These are phyloP conservation scores for Petrocephalus sullivani DNA, from an alignment of 2,797 vertebrate species.

Conservation along the genomic window DNA sequence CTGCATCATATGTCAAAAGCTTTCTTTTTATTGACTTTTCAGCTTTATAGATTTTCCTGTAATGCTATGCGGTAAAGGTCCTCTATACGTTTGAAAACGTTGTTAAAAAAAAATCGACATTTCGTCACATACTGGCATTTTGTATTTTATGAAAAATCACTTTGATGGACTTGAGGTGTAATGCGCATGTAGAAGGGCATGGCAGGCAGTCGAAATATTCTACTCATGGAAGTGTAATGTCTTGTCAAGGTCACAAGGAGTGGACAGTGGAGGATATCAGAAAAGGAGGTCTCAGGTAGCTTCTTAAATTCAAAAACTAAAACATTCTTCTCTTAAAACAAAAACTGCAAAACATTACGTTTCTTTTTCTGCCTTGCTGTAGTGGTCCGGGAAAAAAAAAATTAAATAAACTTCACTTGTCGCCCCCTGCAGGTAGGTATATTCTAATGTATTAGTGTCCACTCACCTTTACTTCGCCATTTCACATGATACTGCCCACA, in stretches of 20 bases:
- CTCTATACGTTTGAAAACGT: neutral
- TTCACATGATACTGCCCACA: neutral
- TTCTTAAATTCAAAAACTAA: neutral
- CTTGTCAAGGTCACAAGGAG: neutral
- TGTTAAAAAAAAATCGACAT: neutral
- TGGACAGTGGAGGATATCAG: neutral
- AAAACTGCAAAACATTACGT: neutral
- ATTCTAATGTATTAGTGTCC: neutral
- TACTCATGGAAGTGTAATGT: neutral
- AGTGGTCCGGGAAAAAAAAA: neutral
- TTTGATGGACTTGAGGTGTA: constrained; percentile 4
- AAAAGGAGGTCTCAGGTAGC: neutral
- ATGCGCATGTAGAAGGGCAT: neutral
- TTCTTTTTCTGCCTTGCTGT: neutral
- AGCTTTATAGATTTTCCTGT: neutral
- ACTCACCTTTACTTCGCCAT: neutral
- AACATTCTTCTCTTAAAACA: neutral
- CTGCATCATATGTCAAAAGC: neutral
- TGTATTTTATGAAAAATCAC: neutral
- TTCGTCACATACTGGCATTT: neutral
- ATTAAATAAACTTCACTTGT: neutral
- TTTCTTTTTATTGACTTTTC: neutral
- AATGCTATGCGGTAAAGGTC: neutral
- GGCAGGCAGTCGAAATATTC: neutral
- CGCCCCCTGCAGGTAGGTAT: neutral